Base-by-base conservation (phyloP, 2,797 vertebrate genomes). In the Loriculus beryllinus region DNA sequence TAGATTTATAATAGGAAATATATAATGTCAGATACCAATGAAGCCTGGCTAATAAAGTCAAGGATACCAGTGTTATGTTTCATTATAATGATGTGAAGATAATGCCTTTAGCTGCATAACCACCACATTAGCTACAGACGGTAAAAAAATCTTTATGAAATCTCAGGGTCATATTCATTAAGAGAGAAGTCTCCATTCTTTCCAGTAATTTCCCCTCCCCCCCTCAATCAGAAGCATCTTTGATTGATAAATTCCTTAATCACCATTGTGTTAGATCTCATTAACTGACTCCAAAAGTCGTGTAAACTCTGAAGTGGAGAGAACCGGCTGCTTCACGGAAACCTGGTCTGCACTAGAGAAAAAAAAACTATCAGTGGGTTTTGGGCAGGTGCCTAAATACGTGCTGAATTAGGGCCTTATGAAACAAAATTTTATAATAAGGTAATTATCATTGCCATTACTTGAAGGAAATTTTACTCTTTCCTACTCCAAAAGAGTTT, bases 1-100 rank as follows among this genome's bases (percentile, higher is more conserved):
- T 97, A 96, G 97, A 98, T 97, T 97, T 98, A 96, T 96, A 97
- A 95, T 97, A 96, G 96, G 97, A 98, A 98, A 97, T 97, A 95
- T 88, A 95, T 96, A 97, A 97, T 57, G 56, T 92, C 94, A 91
- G 91, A 97, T 95, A 96, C 79, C 86, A 89, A n/a, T 79, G 96
- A 95, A 94, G 91, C 87, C 93, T 92, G 81, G 93, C 91, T 93
- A 94, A 95, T 93, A 96, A 96, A 96, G 95, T 95, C 94, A 95
- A 93, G 94, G 88, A 78, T 92, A 76, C 82, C 81, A 92, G 97
- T 96, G 94, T 97, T 96, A 94, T 89, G 94, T 97, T 98, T 97
- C 97, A 92, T 92, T 96, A 85, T 97, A 97, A 97, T 95, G 97
- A 98, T 95, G 96, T 97, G 97, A 97, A 97, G 97, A 98, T 97